Conservation (phyloP, 2,113 vertebrate species). For the Pollachius pollachius region DNA sequence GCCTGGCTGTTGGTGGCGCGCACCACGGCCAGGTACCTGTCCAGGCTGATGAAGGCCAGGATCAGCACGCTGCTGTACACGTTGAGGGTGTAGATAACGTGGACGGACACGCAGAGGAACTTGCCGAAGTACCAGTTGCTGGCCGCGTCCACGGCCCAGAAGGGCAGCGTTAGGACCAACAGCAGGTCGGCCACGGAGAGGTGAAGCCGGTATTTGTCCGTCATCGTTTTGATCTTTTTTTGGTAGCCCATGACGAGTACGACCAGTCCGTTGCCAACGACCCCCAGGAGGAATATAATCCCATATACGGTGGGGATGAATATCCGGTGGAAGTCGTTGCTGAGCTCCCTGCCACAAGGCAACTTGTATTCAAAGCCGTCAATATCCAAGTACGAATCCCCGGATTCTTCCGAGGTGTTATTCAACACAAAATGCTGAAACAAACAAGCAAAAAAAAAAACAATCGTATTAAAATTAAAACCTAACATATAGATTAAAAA, state of each 20-base stretch:
- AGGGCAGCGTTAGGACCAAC: slow-evolving; percentile 92
- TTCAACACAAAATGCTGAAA: slow-evolving; percentile 61
- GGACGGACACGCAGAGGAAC: slow-evolving; percentile 86
- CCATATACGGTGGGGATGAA: slow-evolving; percentile 90
- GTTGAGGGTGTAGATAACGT: slow-evolving; percentile 96
- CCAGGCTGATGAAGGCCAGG: slow-evolving; percentile 95
- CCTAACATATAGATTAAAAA: neutral
- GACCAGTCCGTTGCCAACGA: slow-evolving; percentile 93
- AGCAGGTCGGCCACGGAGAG: slow-evolving; percentile 94
- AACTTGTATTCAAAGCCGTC: slow-evolving; percentile 42
- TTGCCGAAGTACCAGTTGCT: slow-evolving; percentile 88
- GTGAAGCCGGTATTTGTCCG: slow-evolving; percentile 95
- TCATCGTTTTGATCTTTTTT: slow-evolving; percentile 92
- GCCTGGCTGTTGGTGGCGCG: slow-evolving; percentile 90
- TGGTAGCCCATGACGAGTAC: slow-evolving; percentile 96
- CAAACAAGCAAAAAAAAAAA: neutral
- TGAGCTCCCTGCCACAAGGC: slow-evolving; percentile 73
- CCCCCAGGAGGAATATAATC: slow-evolving; percentile 89
- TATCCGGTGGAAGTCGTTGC: slow-evolving; percentile 81
- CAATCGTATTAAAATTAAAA: neutral
- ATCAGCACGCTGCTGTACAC: slow-evolving; percentile 96
- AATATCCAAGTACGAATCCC: slow-evolving; percentile 53
- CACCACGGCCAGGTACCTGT: slow-evolving; percentile 93
- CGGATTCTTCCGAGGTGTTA: slow-evolving; percentile 75
- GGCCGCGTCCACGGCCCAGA: slow-evolving; percentile 92